Base-by-base conservation (phyloP, 2,888 invertebrate genomes). In the Teleogryllus oceanicus region DNA sequence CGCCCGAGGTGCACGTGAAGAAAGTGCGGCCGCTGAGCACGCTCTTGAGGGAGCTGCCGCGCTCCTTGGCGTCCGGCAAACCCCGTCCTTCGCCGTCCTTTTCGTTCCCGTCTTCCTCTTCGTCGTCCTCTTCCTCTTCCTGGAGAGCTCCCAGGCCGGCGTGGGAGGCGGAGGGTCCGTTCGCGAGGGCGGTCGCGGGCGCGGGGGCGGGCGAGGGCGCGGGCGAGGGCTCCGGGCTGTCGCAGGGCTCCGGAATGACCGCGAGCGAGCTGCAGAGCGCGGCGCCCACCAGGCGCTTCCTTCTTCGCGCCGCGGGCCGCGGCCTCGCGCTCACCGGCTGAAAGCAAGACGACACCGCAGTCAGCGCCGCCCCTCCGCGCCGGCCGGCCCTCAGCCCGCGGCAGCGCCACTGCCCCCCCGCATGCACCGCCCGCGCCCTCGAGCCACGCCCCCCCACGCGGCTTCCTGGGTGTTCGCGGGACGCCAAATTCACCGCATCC, bases 261-360 rank as follows among this genome's bases (percentile, higher is more conserved):
- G 16, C 62, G 16, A 62, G n/a, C 16, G n/a, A 18, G 79, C 16
- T 74, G 76, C 74, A 37, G 49, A 18, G 80, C 49, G 20, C 75
- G 8, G 20, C 78, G 75, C n/a, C 77, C 49, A 20, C 50, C 51
- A 49, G 77, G 37, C 13, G 79, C 79, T 80, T 82, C 80, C 78
- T 79, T 74, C 81, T 50, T 24, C 82, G 78, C 50, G 77, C 24
- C 24, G 82, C 82, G 50, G 82, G 82, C n/a, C 37, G 80, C 16
- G 81, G 81, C 13, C 51, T 49, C 62, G 24, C 78, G 24, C 79
- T 82, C 81, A 82, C 80, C 78, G 80, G 81, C 82, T 82, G 82
- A 82, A 82, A 82, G 37, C 62, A 62, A 80, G 79, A 79, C 77
- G 77, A 80, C 80, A 80, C 21, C 77, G 37, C 37, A 8, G 37